Conservation (phyloP, 2,888 invertebrate genomes). For the Pyrgus malvae region DNA sequence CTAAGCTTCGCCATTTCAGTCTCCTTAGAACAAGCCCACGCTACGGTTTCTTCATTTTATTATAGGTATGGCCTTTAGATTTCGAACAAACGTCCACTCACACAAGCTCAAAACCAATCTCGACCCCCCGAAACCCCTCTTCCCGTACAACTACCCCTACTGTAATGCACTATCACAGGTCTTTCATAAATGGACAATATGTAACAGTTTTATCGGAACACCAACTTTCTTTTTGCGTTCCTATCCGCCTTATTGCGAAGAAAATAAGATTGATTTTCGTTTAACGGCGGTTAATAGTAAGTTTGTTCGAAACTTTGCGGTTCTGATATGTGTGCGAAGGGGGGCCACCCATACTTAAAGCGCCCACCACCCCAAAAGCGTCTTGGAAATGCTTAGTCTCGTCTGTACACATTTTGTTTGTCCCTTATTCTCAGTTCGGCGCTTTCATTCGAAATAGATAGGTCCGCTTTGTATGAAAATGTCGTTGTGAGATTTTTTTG, state of each 20-base stretch:
- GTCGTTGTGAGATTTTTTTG: slow-evolving; percentile 32
- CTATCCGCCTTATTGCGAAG: background rate
- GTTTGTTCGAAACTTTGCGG: slow-evolving; percentile 41
- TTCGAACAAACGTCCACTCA: slow-evolving; percentile 50
- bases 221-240: slow-evolving; percentile 32
- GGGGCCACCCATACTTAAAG: slow-evolving; percentile 39
- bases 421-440: slow-evolving; percentile 57
- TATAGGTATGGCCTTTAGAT: slow-evolving; percentile 50
- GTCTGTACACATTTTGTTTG: slow-evolving; percentile 73
- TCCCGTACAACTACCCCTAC: slow-evolving; percentile 28
- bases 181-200: slow-evolving; percentile 57
- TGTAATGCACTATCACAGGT: slow-evolving; percentile 53
- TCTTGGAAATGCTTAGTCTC: slow-evolving; percentile 76
- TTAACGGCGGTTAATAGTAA: slow-evolving; percentile 9
- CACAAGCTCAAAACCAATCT: slow-evolving; percentile 40
- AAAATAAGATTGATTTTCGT: slow-evolving; percentile 40
- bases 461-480: slow-evolving; percentile 41
- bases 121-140: slow-evolving; percentile 35
- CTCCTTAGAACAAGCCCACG: slow-evolving; percentile 1
- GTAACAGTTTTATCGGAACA: slow-evolving; percentile 35
- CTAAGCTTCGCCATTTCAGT: background rate
- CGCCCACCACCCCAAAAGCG: slow-evolving; percentile 49
- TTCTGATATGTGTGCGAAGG: slow-evolving; percentile 32
- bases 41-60: slow-evolving; percentile 30
- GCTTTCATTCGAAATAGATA: slow-evolving; percentile 60